A percentile compares a stretch with the other conserved stretches of the same genome.
Conservation (phyloP, 2,113 vertebrate species). For the Diphyllodes magnificus region DNA sequence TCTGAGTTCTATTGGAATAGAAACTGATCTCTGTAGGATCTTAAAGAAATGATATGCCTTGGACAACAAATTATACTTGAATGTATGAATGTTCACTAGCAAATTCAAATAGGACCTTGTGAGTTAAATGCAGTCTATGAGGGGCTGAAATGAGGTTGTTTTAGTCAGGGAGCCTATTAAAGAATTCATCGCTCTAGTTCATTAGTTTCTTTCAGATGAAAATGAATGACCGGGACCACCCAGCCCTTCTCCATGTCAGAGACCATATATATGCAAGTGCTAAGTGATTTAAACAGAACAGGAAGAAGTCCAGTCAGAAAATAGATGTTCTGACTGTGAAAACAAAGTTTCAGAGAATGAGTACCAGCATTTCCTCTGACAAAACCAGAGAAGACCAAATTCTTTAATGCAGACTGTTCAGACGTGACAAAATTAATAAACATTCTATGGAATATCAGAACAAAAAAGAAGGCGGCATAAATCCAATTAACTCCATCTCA, state of each 20-base stretch:
- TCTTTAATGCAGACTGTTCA: not conserved
- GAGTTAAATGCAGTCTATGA: not conserved
- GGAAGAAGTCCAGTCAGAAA: not conserved
- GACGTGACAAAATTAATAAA: not conserved
- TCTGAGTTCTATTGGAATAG: not conserved
- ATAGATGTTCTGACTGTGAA: not conserved
- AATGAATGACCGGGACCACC: not conserved
- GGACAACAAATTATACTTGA: not conserved
- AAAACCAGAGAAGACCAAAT: not conserved
- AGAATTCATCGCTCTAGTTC: not conserved
- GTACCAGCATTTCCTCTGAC: rapidly evolving
- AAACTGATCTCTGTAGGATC: not conserved
- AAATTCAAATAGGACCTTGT: not conserved
- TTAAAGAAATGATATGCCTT: constrained; percentile 7
- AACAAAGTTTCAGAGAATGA: not conserved
- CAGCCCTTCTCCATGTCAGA: not conserved
- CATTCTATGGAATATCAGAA: not conserved
- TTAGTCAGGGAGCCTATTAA: not conserved
- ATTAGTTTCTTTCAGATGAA: not conserved
- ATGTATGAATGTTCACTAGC: not conserved
- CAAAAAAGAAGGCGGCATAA: not conserved
- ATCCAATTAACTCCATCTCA: not conserved
- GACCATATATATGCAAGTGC: not conserved
- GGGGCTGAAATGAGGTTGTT: not conserved
- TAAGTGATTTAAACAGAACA: not conserved